phyloP scores from a whole-genome alignment of 2,113 vertebrate species.

The Rutilus rutilus region DNA sequence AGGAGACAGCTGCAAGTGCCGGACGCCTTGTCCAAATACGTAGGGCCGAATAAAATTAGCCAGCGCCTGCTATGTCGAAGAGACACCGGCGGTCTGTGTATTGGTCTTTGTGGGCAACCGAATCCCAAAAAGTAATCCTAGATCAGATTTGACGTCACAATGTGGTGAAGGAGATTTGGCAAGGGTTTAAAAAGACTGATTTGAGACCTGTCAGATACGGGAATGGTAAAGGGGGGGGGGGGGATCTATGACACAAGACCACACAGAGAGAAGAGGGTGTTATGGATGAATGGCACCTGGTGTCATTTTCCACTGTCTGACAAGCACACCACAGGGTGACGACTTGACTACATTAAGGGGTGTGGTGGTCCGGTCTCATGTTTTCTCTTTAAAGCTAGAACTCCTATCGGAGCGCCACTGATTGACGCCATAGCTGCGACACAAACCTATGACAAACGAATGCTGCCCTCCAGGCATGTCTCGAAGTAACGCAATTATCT shows the following conservation, averaged over 20 bases:
- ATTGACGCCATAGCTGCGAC: not conserved
- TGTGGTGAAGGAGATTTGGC: not conserved
- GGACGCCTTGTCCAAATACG: constrained; percentile 62
- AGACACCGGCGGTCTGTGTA: not conserved
- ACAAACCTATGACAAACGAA: constrained; percentile 2
- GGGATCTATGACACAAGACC: constrained; percentile 41
- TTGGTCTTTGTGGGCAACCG: not conserved
- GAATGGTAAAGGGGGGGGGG: not conserved
- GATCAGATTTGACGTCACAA: constrained; percentile 30
- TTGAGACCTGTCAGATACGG: constrained; percentile 18
- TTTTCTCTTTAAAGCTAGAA: constrained; percentile 5
- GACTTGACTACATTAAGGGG: constrained; percentile 20
- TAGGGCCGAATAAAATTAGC: constrained; percentile 61
- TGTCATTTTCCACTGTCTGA: constrained; percentile 52
- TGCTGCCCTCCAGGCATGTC: constrained; percentile 19
- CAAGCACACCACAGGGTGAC: constrained; percentile 33
- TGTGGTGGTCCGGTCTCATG: not conserved
- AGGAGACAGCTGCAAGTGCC: constrained; percentile 58
- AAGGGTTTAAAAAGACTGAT: not conserved
- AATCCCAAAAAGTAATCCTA: constrained; percentile 1
- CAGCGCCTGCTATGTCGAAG: not conserved
- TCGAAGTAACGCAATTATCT: not conserved
- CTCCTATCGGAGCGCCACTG: not conserved
- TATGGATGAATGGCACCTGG: constrained; percentile 36
- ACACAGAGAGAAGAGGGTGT: constrained; percentile 50